These are phyloP conservation scores for Acrossocheilus wenchowensis DNA, from an alignment of 2,797 vertebrate species.

Conservation along the genomic window DNA sequence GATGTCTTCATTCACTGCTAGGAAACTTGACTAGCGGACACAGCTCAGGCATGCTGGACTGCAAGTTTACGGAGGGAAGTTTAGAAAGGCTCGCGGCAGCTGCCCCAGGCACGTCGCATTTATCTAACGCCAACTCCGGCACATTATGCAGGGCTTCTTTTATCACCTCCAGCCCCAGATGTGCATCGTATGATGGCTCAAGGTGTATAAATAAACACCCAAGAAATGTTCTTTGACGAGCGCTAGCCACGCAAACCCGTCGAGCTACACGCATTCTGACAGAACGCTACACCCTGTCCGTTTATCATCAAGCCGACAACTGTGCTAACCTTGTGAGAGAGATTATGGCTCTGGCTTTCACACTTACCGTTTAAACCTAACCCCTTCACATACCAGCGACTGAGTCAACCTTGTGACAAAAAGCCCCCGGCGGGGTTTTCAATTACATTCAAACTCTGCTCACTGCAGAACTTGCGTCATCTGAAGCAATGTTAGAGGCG, in stretches of 20 bases:
- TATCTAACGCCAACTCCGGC: slow-evolving; percentile 52
- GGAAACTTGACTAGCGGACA: slow-evolving; percentile 42
- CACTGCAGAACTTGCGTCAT: background rate
- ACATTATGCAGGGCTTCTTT: slow-evolving; percentile 48
- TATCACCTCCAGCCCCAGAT: slow-evolving; percentile 65
- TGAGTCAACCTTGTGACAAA: slow-evolving; percentile 69
- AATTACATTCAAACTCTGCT: slow-evolving; percentile 57
- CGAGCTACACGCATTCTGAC: slow-evolving; percentile 56
- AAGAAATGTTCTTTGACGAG: slow-evolving; percentile 66
- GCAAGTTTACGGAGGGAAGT: slow-evolving; percentile 51
- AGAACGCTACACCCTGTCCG: slow-evolving; percentile 58
- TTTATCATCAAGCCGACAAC: slow-evolving; percentile 70
- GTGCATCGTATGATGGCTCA: slow-evolving; percentile 64
- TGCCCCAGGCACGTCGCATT: slow-evolving; percentile 50
- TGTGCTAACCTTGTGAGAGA: slow-evolving; percentile 58
- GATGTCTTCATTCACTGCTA: slow-evolving; percentile 55
- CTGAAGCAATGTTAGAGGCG: background rate
- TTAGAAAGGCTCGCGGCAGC: slow-evolving; percentile 15
- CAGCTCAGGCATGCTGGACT: slow-evolving; percentile 37
- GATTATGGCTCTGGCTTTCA: slow-evolving; percentile 61
- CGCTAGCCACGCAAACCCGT: slow-evolving; percentile 55
- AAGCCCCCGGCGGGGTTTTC: slow-evolving; percentile 56
- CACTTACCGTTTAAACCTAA: slow-evolving; percentile 68
- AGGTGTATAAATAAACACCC: slow-evolving; percentile 69
- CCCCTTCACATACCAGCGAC: slow-evolving; percentile 51